Evolutionary conservation across 1,140 invertebrate genomes (phyloP).

Genomic region (Pantala flavescens): DNA sequence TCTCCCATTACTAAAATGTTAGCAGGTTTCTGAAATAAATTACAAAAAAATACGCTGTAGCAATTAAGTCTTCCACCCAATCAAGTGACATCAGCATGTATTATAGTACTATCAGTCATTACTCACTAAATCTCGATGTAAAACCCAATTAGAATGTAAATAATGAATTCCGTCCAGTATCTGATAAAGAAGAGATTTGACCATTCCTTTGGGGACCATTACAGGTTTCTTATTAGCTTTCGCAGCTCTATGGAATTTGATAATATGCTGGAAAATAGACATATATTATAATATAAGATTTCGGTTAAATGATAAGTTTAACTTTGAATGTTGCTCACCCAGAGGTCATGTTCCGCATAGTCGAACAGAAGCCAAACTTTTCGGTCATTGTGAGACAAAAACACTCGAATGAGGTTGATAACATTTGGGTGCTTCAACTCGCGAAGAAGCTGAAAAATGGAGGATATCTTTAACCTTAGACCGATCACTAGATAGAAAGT

Average conservation of each 20-base stretch:
- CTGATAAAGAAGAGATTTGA: constrained; percentile 96
- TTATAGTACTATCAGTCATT: too few species aligned
- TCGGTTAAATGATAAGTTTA: neutral
- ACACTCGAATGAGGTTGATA: constrained; percentile 93
- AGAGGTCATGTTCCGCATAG: constrained; percentile 98
- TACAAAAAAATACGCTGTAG: constrained; percentile 16
- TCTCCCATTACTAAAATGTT: constrained; percentile 99
- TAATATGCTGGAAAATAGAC: constrained; percentile 70
- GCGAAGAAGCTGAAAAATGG: constrained; percentile 65
- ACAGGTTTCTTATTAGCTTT: constrained; percentile 97
- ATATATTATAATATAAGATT: neutral
- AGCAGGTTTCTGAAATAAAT: constrained; percentile 77
- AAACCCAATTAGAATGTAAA: constrained; percentile 98
- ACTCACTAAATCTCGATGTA: constrained; percentile 92
- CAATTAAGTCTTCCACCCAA: neutral
- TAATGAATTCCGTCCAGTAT: constrained; percentile 99
- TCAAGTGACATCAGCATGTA: too few species aligned
- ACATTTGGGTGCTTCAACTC: constrained; percentile 98
- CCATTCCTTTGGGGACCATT: constrained; percentile 94
- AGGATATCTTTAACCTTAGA: neutral
- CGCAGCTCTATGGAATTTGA: constrained; percentile 96
- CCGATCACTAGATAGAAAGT: neutral
- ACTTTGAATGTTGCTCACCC: constrained; percentile 46
- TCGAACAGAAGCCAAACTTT: constrained; percentile 99
- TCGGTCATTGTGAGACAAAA: constrained; percentile 91